phyloP scores from a whole-genome alignment of 1,140 invertebrate genomes.

The Lepidotrigona ventralis region DNA sequence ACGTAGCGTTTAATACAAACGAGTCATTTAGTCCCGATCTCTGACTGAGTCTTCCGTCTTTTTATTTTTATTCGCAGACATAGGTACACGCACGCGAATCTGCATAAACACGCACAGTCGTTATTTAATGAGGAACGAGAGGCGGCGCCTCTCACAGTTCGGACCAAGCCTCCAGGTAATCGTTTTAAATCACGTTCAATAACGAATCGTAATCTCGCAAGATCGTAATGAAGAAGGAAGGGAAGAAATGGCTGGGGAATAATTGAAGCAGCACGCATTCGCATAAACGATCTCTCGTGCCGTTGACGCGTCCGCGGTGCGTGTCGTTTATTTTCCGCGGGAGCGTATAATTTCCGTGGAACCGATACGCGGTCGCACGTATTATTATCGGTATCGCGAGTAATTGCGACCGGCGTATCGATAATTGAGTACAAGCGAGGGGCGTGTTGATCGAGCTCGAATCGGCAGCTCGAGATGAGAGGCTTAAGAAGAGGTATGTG shows the following conservation, averaged over 20 bases:
- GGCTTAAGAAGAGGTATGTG: not conserved
- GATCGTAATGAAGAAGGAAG: slow-evolving; percentile 26
- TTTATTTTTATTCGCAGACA: not conserved
- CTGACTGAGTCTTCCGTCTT: not conserved
- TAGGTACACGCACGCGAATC: not conserved
- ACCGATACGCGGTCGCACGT: slow-evolving; percentile 41
- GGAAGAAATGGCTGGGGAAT: not conserved
- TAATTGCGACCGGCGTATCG: slow-evolving; percentile 59
- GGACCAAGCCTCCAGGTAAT: not conserved
- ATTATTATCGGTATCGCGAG: slow-evolving; percentile 58
- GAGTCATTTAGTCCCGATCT: too few species aligned
- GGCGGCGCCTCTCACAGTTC: too few species aligned
- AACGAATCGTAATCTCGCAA: slow-evolving; percentile 25
- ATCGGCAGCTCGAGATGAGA: slow-evolving; percentile 24
- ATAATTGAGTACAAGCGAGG: slow-evolving; percentile 64
- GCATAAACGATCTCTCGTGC: slow-evolving; percentile 35
- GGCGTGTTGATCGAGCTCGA: slow-evolving; percentile 60
- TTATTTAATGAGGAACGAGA: not conserved
- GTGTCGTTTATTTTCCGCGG: slow-evolving; percentile 50
- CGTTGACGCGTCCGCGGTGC: not conserved
- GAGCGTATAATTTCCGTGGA: slow-evolving; percentile 58
- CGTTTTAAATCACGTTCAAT: not conserved
- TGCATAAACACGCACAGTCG: not conserved
- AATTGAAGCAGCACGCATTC: slow-evolving; percentile 7
- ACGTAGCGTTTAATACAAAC: too few species aligned